Percentiles rank a stretch among this genome's conserved stretches.
Evolutionary conservation across 2,797 vertebrate genomes (phyloP).

Genomic region (Anguilla anguilla): DNA sequence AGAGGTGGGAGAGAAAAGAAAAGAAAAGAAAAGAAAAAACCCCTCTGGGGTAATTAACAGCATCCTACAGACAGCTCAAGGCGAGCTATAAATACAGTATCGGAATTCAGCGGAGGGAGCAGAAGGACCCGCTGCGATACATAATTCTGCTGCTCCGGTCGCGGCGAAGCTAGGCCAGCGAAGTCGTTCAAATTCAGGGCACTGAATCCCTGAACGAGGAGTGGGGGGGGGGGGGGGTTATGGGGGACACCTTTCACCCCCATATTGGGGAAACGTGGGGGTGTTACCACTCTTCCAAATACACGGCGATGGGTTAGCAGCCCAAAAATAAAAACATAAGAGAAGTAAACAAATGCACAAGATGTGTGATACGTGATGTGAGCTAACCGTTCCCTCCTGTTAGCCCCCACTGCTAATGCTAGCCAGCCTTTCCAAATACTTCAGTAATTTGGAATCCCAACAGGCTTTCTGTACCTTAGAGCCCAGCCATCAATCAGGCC

Average conservation of each 20-base stretch:
- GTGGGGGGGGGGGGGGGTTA: too few species aligned
- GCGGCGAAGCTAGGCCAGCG: background rate
- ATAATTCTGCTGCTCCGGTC: background rate
- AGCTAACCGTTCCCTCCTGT: background rate
- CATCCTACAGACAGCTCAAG: background rate
- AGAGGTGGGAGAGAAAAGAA: background rate
- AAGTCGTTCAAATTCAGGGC: background rate
- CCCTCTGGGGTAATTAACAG: constrained; percentile 15
- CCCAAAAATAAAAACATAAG: background rate
- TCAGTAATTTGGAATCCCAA: background rate
- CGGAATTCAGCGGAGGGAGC: background rate
- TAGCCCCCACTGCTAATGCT: background rate
- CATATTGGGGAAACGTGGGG: too few species aligned
- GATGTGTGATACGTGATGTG: background rate
- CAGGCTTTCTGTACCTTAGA: too few species aligned
- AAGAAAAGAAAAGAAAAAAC: background rate
- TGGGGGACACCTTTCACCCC: too few species aligned
- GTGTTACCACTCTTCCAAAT: background rate
- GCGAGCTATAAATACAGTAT: constrained; percentile 6
- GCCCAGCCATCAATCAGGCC: background rate
- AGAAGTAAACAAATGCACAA: background rate
- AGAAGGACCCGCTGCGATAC: background rate
- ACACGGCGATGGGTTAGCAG: background rate
- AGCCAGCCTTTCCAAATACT: background rate
- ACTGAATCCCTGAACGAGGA: background rate